Evolutionary conservation across 2,113 vertebrate species (phyloP).

Genomic region (Anoura caudifer): DNA sequence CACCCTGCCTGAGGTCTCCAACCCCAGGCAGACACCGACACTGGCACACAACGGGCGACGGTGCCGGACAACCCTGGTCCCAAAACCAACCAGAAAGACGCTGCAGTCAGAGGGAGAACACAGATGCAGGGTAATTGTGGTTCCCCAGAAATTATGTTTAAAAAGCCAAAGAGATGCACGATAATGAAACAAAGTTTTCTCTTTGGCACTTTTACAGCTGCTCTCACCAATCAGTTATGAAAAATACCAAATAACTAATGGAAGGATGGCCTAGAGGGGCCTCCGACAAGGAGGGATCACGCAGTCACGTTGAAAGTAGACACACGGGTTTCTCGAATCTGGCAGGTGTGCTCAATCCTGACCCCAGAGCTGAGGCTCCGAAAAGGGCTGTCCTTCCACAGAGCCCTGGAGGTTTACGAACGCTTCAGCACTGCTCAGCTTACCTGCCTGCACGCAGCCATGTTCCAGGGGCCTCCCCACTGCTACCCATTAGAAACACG

Average conservation of each 20-base stretch:
- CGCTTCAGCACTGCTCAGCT: not conserved
- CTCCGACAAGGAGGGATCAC: conserved; percentile 59
- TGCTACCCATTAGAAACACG: not conserved
- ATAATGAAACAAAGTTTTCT: conserved; percentile 77
- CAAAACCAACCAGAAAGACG: conserved; percentile 68
- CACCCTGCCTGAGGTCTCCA: not conserved
- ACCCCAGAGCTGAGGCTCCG: conserved; percentile 40
- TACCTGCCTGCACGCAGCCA: fast-evolving
- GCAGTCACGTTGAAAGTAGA: conserved; percentile 73
- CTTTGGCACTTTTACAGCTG: conserved; percentile 70
- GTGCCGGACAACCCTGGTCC: conserved; percentile 25
- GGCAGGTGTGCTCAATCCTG: conserved; percentile 74
- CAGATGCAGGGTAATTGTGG: conserved; percentile 72
- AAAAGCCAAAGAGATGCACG: conserved; percentile 65
- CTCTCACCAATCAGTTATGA: conserved; percentile 71
- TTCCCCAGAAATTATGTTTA: conserved; percentile 70
- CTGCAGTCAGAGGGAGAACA: conserved; percentile 50
- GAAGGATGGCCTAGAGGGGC: conserved; percentile 58
- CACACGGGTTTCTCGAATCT: conserved; percentile 74
- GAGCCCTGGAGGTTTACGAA: not conserved
- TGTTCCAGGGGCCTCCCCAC: not conserved
- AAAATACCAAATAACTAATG: conserved; percentile 78
- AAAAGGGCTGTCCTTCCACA: conserved; percentile 43
- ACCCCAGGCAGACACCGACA: not conserved
- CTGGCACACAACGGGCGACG: not conserved